A percentile compares a stretch with the other conserved stretches of the same genome.
phyloP scores from a whole-genome alignment of 2,797 vertebrate genomes.

The Danio aesculapii region DNA sequence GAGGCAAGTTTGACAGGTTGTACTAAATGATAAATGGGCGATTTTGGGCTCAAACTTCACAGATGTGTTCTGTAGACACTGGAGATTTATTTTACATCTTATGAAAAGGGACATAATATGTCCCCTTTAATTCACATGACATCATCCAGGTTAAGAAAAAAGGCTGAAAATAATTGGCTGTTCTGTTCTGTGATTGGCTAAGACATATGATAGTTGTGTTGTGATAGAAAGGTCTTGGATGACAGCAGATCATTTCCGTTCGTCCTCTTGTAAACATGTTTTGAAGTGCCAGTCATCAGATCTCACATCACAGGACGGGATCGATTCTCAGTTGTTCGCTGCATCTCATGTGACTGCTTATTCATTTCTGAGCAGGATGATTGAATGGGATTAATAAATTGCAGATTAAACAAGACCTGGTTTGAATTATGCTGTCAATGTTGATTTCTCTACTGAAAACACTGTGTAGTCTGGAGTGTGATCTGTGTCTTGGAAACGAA shows the following conservation, averaged over 20 bases:
- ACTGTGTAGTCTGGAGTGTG: background rate
- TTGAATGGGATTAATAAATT: constrained; percentile 26
- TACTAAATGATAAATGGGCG: no score
- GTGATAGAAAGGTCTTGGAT: background rate
- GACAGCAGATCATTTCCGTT: constrained; percentile 30
- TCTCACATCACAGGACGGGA: constrained; percentile 13
- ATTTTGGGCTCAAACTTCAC: no score
- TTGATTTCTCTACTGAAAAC: constrained; percentile 12
- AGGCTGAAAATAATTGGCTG: background rate
- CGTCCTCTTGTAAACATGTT: constrained; percentile 32
- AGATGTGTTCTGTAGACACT: no score
- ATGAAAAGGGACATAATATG: no score
- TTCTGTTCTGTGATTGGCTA: constrained; percentile 6
- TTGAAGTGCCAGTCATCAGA: constrained; percentile 27
- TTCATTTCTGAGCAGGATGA: constrained; percentile 23
- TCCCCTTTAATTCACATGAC: constrained; percentile 3
- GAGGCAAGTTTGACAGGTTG: no score
- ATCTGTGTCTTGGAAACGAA: constrained; percentile 23
- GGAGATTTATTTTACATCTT: no score
- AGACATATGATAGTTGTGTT: constrained; percentile 6
- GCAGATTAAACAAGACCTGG: constrained; percentile 21
- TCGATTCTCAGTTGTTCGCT: constrained; percentile 11
- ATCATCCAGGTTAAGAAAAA: background rate
- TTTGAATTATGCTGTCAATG: constrained; percentile 40
- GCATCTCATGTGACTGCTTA: constrained; percentile 24